Base-by-base conservation (phyloP, 2,888 invertebrate genomes). In the Atherix ibis region DNA sequence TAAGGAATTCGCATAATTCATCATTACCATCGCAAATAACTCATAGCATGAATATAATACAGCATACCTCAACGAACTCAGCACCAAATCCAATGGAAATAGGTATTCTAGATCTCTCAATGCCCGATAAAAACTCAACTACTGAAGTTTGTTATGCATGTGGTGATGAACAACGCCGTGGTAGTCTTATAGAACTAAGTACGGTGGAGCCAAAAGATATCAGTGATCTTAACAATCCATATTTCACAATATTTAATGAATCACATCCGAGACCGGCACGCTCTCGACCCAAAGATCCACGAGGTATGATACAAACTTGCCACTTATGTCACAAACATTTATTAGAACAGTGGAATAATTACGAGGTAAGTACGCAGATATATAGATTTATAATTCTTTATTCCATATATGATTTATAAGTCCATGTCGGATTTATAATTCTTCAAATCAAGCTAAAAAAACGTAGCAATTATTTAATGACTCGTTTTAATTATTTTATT, bases 81-180 rank as follows among this genome's bases (percentile, higher is more conserved):
- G 39, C 46, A 59, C 62, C 40, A 52, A 41, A 48, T 37, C 18
- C 72, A 27, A 71, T 74, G n/a, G 83, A 81, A 48, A 76, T 83
- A 25, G 84, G 84, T 56, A 85, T 85, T 48, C 66, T 87, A 40
- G 87, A 88, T 65, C 67, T 88, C 39, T 85, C 85, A 41, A 87
- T 88, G 87, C 87, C 87, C 9, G 87, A 87, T 62, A 87, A 87
- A 66, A 87, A 87, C 65, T 81, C 85, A 10, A 74, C 80, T 47
- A 85, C 84, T 15, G 85, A 87, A 63, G 85, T 87, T 34, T 85
- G 84, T 61, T 88, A 87, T 62, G 81, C 87, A 12, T 88, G 88
- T 62, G 88, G 88, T 14, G 85, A 85, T 55, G 85, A 87, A 60
- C 82, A 79, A 59, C 73, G 77, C 45, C 72, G 83, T 37, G 85